These are phyloP conservation scores for Nemurella pictetii DNA, from an alignment of 2,888 invertebrate genomes.

Conservation along the genomic window DNA sequence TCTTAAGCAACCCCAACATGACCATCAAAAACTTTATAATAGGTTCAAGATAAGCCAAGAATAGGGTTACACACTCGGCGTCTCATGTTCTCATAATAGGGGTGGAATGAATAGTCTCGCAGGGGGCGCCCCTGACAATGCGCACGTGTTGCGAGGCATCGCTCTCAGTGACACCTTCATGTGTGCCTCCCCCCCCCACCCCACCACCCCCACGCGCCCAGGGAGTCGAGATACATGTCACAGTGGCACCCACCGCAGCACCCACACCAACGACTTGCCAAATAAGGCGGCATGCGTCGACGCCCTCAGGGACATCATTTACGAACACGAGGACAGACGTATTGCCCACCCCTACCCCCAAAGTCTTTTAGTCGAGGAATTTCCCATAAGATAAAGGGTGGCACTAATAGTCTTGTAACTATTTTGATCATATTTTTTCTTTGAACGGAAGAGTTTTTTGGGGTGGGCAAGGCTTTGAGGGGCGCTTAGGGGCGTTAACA, in stretches of 20 bases:
- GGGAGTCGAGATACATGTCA: not conserved
- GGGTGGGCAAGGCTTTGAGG: not conserved
- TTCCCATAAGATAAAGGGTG: not conserved
- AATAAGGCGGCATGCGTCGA: not conserved
- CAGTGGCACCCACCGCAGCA: constrained; percentile 3
- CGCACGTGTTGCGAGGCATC: not conserved
- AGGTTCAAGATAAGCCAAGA: not conserved
- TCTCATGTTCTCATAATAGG: not conserved
- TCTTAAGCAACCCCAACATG: not conserved
- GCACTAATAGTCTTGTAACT: constrained; percentile 15
- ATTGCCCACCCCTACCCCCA: not conserved
- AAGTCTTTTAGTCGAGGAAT: not conserved
- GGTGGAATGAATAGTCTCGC: not conserved
- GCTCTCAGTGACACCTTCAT: not conserved
- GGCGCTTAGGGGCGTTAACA: not conserved
- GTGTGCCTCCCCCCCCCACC: not conserved
- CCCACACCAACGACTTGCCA: not conserved
- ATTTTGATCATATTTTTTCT: constrained; percentile 20
- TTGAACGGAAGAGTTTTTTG: not conserved
- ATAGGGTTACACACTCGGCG: not conserved
- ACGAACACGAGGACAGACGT: constrained; percentile 21
- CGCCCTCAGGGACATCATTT: not conserved
- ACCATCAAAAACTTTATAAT: not conserved
- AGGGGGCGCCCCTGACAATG: not conserved
- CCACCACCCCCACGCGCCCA: not conserved